Base-by-base conservation (phyloP, 2,888 invertebrate genomes). In the Colletes collaris region DNA sequence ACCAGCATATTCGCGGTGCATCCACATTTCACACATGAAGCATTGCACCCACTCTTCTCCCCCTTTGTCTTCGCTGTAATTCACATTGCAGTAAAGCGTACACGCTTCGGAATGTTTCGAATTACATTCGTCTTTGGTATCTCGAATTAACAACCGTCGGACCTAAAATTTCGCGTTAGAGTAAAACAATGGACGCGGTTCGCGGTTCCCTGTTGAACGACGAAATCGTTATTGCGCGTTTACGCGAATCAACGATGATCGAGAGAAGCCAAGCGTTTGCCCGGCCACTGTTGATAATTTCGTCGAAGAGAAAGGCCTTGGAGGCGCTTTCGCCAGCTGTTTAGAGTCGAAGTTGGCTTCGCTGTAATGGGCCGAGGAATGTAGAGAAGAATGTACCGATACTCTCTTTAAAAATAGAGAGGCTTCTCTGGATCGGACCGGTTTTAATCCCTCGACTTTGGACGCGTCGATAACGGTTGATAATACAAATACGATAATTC, bases 301-400 rank as follows among this genome's bases (percentile, higher is more conserved):
- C 75, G 70, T 69, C 73, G 73, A 82, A 76, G 86, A 86, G 86
- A 86, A 86, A 86, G 86, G 86, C 82, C 58, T 63, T 55, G 49
- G 59, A 85, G 52, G 62, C 86, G 84, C 86, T 86, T 86, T 86
- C 86, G 80, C 84, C 73, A 37, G 73, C 58, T 66, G 69, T 66
- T 73, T 72, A 44, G 53, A 46, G 69, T 66, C 59, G 35, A 60
- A 58, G 75, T 66, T 79, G 59, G 64, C 76, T 68, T 56, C 56
- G 46, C 76, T 65, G 74, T 68, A 81, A 64, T 55, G 52, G 76
- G 74, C 62, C 72, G 50, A 75, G 62, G 68, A 68, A 77, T 67
- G 63, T 69, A 59, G 55, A 50, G 53, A 78, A 75, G 46, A 71
- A 46, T 37, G 55, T 44, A 37, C 40, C 13, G 65, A 46, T 72